Conservation (phyloP, 92 coral and sea anemone species). For the Actinostola sp. region DNA sequence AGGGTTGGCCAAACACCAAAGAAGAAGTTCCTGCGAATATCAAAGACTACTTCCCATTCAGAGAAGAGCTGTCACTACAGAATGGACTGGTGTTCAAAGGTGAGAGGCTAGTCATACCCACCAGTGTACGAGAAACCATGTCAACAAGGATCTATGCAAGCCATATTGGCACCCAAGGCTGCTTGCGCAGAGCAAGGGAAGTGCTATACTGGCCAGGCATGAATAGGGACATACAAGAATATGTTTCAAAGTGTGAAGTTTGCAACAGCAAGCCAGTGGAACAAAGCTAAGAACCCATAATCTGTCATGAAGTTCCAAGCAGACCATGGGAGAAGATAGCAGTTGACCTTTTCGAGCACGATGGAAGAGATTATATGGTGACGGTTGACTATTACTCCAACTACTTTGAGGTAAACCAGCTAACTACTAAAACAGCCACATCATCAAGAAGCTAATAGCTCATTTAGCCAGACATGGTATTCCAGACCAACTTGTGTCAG, state of each 20-base stretch:
- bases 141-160: too few relatives aligned
- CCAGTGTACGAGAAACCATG: too few relatives aligned
- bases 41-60: too few relatives aligned
- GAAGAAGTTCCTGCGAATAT: too few relatives aligned
- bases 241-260: constrained; percentile 54
- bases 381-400: constrained; percentile 67
- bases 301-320: constrained; percentile 52
- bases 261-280: constrained; percentile 53
- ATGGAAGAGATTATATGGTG: constrained; percentile 45
- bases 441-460: constrained; percentile 51
- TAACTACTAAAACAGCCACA: constrained; percentile 41
- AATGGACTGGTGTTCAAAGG: too few relatives aligned
- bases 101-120: too few relatives aligned
- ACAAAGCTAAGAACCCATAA: constrained; percentile 47
- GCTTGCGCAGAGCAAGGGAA: constrained; percentile 64
- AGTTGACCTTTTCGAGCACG: constrained; percentile 54
- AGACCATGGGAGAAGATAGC: constrained; percentile 63
- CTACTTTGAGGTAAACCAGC: constrained; percentile 55
- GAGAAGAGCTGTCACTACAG: too few relatives aligned
- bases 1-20: too few relatives aligned
- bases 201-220: constrained; percentile 63
- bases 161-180: too few relatives aligned
- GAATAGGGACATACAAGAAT: constrained; percentile 45
- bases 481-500: constrained; percentile 58
- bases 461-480: constrained; percentile 40